Evolutionary conservation across 2,797 vertebrate genomes (phyloP).

Genomic region (Rhinogobio ventralis): DNA sequence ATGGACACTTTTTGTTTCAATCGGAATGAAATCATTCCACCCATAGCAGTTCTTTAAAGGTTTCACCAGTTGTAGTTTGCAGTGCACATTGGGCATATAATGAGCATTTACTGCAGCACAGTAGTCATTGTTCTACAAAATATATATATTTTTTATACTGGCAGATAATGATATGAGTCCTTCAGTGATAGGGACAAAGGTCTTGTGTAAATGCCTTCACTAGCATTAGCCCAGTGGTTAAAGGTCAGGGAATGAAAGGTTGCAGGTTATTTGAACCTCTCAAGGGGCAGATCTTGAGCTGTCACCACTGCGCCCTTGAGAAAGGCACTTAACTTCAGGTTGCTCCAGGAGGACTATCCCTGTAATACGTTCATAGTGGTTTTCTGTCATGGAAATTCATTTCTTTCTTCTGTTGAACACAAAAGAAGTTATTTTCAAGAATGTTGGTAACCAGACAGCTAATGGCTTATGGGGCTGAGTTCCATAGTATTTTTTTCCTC

Average conservation of each 20-base stretch:
- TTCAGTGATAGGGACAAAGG: background rate
- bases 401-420: background rate
- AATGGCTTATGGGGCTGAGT: no score
- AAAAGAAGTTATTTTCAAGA: background rate
- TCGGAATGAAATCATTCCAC: background rate
- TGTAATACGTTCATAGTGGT: background rate
- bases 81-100: background rate
- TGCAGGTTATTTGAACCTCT: conserved; percentile 7
- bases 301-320: background rate
- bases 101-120: background rate
- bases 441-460: no score
- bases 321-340: background rate
- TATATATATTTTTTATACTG: background rate
- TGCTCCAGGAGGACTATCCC: background rate
- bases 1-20: no score
- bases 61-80: background rate
- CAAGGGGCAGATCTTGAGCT: background rate
- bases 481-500: no score
- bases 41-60: background rate
- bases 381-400: background rate
- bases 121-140: background rate
- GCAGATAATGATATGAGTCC: background rate
- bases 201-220: background rate
- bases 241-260: background rate
- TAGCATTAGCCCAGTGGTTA: conserved; percentile 18